A percentile compares a stretch with the other conserved stretches of the same genome.
Conservation (phyloP, 2,113 vertebrate genomes). For the Thamnaconus septentrionalis region DNA sequence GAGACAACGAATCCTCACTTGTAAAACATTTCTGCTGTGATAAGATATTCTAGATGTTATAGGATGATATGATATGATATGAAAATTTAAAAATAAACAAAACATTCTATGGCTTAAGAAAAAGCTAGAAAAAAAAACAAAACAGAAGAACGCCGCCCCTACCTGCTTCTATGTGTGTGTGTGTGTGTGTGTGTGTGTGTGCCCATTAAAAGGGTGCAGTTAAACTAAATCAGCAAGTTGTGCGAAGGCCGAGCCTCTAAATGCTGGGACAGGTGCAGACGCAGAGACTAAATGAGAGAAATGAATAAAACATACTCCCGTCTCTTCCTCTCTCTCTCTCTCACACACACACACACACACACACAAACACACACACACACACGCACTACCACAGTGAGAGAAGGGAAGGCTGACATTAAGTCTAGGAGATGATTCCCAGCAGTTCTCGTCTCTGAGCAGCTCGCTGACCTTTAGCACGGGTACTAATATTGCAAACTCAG, state of each 20-base stretch:
- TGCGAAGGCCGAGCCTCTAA: constrained; percentile 95
- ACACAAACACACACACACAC: not conserved
- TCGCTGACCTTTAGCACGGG: constrained; percentile 86
- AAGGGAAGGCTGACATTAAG: constrained; percentile 94
- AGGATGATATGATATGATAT: no score
- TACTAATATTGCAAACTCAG: constrained; percentile 67
- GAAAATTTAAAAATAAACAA: no score
- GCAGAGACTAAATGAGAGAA: constrained; percentile 96
- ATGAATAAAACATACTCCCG: constrained; percentile 97
- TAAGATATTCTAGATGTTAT: no score
- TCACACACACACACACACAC: constrained; percentile 7
- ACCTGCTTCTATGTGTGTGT: constrained; percentile 12
- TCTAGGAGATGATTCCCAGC: constrained; percentile 95
- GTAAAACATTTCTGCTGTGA: no score
- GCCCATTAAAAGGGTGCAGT: constrained; percentile 70
- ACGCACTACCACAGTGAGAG: constrained; percentile 20
- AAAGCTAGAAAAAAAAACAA: not conserved
- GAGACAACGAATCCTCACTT: no score
- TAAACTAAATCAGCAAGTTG: constrained; percentile 96
- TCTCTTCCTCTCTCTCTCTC: constrained; percentile 16
- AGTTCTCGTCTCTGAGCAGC: constrained; percentile 85
- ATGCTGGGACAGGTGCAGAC: constrained; percentile 96
- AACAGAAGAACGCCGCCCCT: not conserved
- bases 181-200: constrained; percentile 16
- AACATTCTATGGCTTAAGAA: no score